These are phyloP conservation scores for Pteronura brasiliensis DNA, from an alignment of 2,113 vertebrate species.

Conservation along the genomic window DNA sequence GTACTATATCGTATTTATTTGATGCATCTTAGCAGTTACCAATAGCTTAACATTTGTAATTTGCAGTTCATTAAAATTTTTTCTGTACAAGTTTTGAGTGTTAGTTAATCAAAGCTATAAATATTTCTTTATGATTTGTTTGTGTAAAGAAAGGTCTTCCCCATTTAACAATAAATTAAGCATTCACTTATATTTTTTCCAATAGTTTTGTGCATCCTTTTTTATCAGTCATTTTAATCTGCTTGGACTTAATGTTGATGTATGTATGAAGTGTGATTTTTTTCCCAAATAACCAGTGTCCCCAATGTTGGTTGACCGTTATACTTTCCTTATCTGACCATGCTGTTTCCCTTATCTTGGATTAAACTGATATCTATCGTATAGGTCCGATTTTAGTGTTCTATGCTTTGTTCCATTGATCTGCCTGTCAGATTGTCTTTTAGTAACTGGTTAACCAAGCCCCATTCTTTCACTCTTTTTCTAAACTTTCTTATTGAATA, in stretches of 20 bases:
- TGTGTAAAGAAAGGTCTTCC: not conserved
- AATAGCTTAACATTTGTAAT: not conserved
- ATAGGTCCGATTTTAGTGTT: not conserved
- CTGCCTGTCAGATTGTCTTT: not conserved
- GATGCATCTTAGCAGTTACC: not conserved
- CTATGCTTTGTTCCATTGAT: not conserved
- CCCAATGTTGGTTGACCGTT: not conserved
- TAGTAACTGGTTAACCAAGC: not conserved
- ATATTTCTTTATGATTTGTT: not conserved
- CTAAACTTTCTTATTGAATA: not conserved
- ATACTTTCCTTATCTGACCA: not conserved
- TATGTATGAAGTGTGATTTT: not conserved
- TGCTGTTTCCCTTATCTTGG: not conserved
- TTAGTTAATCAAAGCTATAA: not conserved
- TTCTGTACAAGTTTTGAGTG: not conserved
- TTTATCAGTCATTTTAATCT: not conserved
- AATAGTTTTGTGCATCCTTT: not conserved
- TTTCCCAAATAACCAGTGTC: not conserved
- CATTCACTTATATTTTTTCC: not conserved
- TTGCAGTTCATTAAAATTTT: not conserved
- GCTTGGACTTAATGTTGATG: not conserved
- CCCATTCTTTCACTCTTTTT: not conserved
- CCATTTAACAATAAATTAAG: not conserved
- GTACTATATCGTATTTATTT: not conserved
- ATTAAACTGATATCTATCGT: not conserved